Evolutionary conservation across 2,113 vertebrate species (phyloP), one percentile per base, ranked within the genome.

Genomic region (Gallinago media): DNA sequence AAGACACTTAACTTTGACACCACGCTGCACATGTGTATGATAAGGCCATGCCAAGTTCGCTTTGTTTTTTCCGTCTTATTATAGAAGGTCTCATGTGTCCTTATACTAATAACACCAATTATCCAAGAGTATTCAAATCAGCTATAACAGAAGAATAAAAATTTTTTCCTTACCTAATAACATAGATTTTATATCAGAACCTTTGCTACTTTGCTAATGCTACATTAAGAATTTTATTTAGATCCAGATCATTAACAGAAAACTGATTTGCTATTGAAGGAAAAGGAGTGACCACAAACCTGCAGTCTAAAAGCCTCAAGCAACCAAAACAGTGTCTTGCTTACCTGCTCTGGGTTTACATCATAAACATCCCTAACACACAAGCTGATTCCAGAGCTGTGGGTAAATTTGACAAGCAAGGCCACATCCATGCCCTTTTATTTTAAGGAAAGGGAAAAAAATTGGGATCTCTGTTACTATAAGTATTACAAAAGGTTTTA

Each of bases 331-430:
- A 54, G 25, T 47, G 15, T 32, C 71, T 84, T 47, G 12, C 21
- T 50, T 89, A 49, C 56, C 83, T 95, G 23, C 15, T 82, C 27
- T 47, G 27, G 46, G 68, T 87, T 96, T 93, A 47, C 42, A 71
- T 54, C 62, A 88, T 79, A 89, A 96, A 92, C 72, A 92, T 79
- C 13, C 72, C 59, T 66, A 91, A 95, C 80, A 92, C 32, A n/a
- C 23, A 85, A 71, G 12, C 29, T 54, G 40, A 68, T 94, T 90
- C 66, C 75, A 94, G 46, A 36, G 68, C 31, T 42, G n/a, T 76
- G 92, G 87, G 66, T 92, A 92, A 62, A 65, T 78, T 21, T 71
- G 82, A 70, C 42, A 72, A 91, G 55, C 49, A 96, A 96, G 50
- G 44, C 13, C 52, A 62, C 59, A 86, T 46, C 29, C 29, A 17